These are phyloP conservation scores for Sturnus vulgaris DNA, from an alignment of 2,113 vertebrate genomes.

Conservation along the genomic window DNA sequence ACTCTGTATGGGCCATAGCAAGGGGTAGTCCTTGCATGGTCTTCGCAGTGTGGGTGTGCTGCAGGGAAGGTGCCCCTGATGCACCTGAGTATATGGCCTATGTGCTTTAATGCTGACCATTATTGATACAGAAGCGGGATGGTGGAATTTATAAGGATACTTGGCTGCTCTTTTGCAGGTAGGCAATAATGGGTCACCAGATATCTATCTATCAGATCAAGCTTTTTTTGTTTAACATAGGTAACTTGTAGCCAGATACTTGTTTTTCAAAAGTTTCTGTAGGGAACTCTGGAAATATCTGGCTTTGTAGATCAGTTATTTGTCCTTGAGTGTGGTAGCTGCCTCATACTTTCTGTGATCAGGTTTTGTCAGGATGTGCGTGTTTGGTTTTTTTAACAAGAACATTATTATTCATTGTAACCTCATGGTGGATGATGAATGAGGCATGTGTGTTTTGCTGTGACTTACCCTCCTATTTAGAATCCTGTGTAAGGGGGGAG, in stretches of 20 bases:
- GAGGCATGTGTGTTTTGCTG: background rate
- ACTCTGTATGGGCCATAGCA: fast-evolving
- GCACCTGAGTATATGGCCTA: background rate
- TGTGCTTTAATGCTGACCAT: background rate
- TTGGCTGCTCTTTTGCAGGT: background rate
- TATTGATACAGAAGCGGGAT: background rate
- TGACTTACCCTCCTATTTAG: background rate
- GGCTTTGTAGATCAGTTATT: background rate
- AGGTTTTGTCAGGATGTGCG: background rate
- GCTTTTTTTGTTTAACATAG: background rate
- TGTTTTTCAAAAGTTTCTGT: constrained; percentile 4
- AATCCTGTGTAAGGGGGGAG: background rate
- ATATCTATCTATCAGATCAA: background rate
- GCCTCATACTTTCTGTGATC: background rate
- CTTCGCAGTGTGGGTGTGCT: background rate
- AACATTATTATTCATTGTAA: constrained; percentile 15
- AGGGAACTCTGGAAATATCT: background rate
- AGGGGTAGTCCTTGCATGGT: background rate
- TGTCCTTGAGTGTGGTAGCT: background rate
- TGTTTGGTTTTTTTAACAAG: background rate
- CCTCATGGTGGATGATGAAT: background rate
- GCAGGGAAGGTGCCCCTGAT: background rate
- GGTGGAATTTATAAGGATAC: background rate
- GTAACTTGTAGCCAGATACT: background rate
- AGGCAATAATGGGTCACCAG: background rate